Evolutionary conservation across 2,888 invertebrate genomes (phyloP).

Genomic region (Timema cristinae): DNA sequence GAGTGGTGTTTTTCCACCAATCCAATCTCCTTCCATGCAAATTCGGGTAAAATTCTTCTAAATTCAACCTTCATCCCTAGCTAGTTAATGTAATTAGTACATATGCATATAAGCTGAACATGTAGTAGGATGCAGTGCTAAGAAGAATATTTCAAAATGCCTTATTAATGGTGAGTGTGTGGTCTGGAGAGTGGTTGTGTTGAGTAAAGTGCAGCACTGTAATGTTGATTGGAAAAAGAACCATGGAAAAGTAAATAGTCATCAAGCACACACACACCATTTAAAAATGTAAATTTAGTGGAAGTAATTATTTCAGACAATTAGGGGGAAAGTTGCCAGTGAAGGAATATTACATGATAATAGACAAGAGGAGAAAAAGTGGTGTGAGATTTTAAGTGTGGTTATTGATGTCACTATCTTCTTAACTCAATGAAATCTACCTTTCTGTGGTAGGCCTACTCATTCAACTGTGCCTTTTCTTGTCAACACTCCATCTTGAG

Average conservation of each 20-base stretch:
- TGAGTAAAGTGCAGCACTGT: conserved; percentile 4
- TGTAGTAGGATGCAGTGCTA: too few species aligned
- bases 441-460: conserved; percentile 1
- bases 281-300: neutral
- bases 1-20: too few species aligned
- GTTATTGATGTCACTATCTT: neutral
- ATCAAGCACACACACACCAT: neutral
- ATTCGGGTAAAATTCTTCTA: too few species aligned
- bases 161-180: neutral
- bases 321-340: neutral
- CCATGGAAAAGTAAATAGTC: neutral
- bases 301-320: neutral
- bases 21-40: too few species aligned
- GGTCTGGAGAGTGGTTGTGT: neutral
- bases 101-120: too few species aligned
- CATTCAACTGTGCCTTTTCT: neutral
- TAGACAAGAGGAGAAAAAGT: neutral
- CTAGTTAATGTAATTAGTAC: too few species aligned
- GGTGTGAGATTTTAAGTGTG: neutral
- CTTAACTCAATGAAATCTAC: neutral
- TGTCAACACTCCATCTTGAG: neutral
- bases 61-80: too few species aligned
- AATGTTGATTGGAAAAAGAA: too few species aligned
- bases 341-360: neutral
- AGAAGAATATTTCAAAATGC: neutral